These are phyloP conservation scores for Phalacrocorax aristotelis DNA, from an alignment of 2,113 vertebrate genomes.

Conservation along the genomic window DNA sequence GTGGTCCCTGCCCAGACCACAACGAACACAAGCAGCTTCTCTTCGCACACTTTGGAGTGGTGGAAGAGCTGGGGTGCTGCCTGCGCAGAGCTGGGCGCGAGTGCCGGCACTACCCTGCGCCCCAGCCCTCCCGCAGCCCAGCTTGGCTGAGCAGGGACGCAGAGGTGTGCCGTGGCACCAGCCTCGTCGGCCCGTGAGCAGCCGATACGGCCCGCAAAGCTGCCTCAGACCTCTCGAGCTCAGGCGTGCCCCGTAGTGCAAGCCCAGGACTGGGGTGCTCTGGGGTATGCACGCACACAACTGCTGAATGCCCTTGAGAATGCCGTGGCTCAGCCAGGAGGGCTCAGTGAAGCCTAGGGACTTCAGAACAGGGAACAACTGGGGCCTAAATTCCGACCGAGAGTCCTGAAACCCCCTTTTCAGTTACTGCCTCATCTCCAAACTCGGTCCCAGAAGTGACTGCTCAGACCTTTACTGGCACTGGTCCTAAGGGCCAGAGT, in stretches of 20 bases:
- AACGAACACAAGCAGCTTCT: background rate
- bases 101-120: too few relatives aligned
- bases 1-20: background rate
- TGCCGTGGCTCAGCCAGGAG: fast-evolving
- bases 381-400: background rate
- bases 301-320: background rate
- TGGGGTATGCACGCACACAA: fast-evolving
- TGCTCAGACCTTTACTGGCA: background rate
- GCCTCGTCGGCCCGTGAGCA: fast-evolving
- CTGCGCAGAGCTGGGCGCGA: background rate
- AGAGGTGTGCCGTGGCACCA: fast-evolving
- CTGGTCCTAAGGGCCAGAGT: background rate
- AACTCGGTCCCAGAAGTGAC: background rate
- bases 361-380: background rate
- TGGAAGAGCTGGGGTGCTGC: background rate
- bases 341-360: background rate
- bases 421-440: background rate
- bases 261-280: background rate
- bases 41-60: background rate
- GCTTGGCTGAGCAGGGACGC: background rate
- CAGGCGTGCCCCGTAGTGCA: background rate
- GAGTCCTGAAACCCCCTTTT: background rate
- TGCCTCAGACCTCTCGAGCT: background rate
- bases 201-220: fast-evolving
- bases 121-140: too few relatives aligned